Percentiles rank a stretch among this genome's conserved stretches.
Evolutionary conservation across 2,888 invertebrate species (phyloP).

Genomic region (Lepeophtheirus nordmannii): DNA sequence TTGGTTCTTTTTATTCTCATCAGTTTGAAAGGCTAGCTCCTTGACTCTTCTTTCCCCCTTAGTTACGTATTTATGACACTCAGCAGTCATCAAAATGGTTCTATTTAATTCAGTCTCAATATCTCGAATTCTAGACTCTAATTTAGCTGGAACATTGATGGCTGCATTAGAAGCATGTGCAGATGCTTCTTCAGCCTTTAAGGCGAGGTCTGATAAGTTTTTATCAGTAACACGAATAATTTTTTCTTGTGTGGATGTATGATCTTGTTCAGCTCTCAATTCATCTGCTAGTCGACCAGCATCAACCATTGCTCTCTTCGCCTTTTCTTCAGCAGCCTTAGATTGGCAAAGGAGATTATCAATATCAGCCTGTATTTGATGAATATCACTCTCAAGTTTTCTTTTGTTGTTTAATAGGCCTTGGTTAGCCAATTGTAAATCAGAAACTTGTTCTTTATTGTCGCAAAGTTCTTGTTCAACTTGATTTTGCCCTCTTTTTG

Average conservation of each 20-base stretch:
- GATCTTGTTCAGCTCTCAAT: constrained; percentile 29
- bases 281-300: constrained; percentile 27
- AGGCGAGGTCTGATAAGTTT: constrained; percentile 2
- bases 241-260: constrained; percentile 25
- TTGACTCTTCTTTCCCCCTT: constrained; percentile 41
- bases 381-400: constrained; percentile 25
- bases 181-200: constrained; percentile 20
- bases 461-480: constrained; percentile 26
- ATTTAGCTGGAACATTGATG: constrained; percentile 13
- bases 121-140: constrained; percentile 31
- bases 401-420: constrained; percentile 22
- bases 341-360: constrained; percentile 26
- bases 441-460: constrained; percentile 9
- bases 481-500: constrained; percentile 25
- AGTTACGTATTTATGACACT: constrained; percentile 41
- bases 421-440: constrained; percentile 22
- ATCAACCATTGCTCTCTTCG: constrained; percentile 28
- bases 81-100: constrained; percentile 42
- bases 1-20: constrained; percentile 22
- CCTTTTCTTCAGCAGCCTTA: constrained; percentile 26
- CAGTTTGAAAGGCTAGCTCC: constrained; percentile 34
- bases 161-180: constrained; percentile 1
- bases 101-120: constrained; percentile 40
- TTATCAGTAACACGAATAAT: constrained; percentile 10
- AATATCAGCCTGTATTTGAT: constrained; percentile 26